Evolutionary conservation across 2,113 vertebrate species (phyloP).

Genomic region (Gallinago undulata): DNA sequence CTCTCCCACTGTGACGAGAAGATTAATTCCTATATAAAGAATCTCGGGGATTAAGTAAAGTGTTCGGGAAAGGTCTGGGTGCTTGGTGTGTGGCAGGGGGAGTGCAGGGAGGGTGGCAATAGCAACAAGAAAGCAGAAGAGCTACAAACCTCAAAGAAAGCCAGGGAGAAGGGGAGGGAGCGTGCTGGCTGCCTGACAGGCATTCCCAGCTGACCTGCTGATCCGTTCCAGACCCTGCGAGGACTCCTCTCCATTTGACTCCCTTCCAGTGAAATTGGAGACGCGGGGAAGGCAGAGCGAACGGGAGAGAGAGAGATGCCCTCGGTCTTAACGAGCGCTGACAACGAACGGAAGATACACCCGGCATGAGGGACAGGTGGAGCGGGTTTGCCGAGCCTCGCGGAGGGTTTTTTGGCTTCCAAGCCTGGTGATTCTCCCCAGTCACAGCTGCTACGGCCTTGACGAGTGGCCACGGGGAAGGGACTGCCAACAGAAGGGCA

Average conservation of each 20-base stretch:
- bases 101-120: slow-evolving; percentile 59
- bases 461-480: fast-evolving
- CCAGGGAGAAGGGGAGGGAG: slow-evolving; percentile 61
- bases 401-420: background rate
- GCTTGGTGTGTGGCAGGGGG: slow-evolving; percentile 51
- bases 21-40: slow-evolving; percentile 89
- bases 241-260: slow-evolving; percentile 31
- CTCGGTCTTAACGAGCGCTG: slow-evolving; percentile 37
- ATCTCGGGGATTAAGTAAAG: slow-evolving; percentile 81
- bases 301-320: background rate
- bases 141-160: slow-evolving; percentile 72
- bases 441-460: background rate
- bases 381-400: background rate
- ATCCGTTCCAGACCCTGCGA: slow-evolving; percentile 65
- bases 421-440: fast-evolving
- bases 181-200: slow-evolving; percentile 74
- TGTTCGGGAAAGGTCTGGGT: slow-evolving; percentile 62
- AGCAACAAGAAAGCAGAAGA: slow-evolving; percentile 66
- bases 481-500: background rate
- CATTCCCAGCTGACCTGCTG: slow-evolving; percentile 83
- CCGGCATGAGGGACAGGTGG: slow-evolving; percentile 47
- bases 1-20: slow-evolving; percentile 73
- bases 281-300: background rate
- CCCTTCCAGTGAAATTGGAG: slow-evolving; percentile 73
- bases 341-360: slow-evolving; percentile 55